Conservation (phyloP, 2,113 vertebrate species). For the Indicator indicator region DNA sequence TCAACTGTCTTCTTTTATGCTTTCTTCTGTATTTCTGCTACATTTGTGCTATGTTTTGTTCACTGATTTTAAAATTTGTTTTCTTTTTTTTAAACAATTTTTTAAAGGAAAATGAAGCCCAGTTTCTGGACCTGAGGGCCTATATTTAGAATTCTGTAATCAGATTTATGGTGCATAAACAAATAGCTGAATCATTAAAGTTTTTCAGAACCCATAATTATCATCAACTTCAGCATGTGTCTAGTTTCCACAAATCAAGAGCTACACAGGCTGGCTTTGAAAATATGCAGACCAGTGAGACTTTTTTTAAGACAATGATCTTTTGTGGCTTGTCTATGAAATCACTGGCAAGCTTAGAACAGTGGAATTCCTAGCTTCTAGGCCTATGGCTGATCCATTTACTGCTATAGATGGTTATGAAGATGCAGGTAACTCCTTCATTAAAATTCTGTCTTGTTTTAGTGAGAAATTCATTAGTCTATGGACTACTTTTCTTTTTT, state of each 20-base stretch:
- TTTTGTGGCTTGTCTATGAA: neutral
- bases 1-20: neutral
- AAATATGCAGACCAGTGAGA: neutral
- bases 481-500: neutral
- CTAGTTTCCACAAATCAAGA: slow-evolving; percentile 46
- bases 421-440: neutral
- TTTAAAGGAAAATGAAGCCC: neutral
- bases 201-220: slow-evolving; percentile 33
- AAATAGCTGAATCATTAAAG: slow-evolving; percentile 47
- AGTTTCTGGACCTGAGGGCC: neutral
- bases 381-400: neutral
- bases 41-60: neutral
- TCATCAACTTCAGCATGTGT: slow-evolving; percentile 12
- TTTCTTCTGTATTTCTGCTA: neutral
- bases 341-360: neutral
- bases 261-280: neutral
- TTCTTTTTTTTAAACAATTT: neutral
- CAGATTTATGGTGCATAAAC: slow-evolving; percentile 37
- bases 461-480: neutral
- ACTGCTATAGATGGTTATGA: neutral
- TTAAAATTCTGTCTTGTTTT: neutral
- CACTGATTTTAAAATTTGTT: neutral
- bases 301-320: neutral
- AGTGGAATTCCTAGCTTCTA: neutral
- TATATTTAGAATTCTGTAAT: slow-evolving; percentile 32